These are phyloP conservation scores for Danaus plexippus DNA, from an alignment of 1,140 invertebrate genomes.

Conservation along the genomic window DNA sequence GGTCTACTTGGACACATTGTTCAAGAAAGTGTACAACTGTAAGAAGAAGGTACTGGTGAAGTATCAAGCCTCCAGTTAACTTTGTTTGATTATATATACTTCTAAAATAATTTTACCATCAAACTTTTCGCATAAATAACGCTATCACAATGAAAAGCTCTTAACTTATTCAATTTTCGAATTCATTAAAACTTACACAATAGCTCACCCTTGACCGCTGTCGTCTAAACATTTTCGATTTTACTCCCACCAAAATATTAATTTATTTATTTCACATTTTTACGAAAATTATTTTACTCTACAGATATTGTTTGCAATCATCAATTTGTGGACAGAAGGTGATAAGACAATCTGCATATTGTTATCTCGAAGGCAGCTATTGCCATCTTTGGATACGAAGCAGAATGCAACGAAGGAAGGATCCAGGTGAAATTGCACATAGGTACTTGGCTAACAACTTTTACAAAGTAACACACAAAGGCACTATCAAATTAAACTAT, in stretches of 20 bases:
- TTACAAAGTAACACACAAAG: conserved; percentile 17
- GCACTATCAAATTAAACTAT: too few species aligned
- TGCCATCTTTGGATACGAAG: conserved; percentile 83
- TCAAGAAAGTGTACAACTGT: conserved; percentile 51
- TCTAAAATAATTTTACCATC: neutral
- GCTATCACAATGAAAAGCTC: too few species aligned
- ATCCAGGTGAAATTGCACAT: conserved; percentile 64
- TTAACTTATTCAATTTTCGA: conserved; percentile 2
- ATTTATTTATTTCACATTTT: neutral
- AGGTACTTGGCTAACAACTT: conserved; percentile 55
- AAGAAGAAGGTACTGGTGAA: conserved; percentile 33
- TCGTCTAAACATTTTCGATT: neutral
- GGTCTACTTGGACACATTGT: conserved; percentile 49
- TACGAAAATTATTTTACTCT: conserved; percentile 4
- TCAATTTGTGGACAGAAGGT: conserved; percentile 82
- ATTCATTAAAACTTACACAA: too few species aligned
- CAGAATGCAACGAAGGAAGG: conserved; percentile 70
- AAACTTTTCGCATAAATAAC: neutral
- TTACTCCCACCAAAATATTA: too few species aligned
- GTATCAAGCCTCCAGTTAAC: neutral
- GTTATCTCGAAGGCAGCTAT: conserved; percentile 84
- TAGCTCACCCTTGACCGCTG: too few species aligned
- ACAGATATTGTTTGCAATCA: conserved; percentile 81
- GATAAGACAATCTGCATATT: conserved; percentile 86
- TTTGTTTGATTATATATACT: too few species aligned